Evolutionary conservation across 1,140 invertebrate species (phyloP), one percentile per base, ranked within the genome.

Genomic region (Pseudomyrmex concolor): DNA sequence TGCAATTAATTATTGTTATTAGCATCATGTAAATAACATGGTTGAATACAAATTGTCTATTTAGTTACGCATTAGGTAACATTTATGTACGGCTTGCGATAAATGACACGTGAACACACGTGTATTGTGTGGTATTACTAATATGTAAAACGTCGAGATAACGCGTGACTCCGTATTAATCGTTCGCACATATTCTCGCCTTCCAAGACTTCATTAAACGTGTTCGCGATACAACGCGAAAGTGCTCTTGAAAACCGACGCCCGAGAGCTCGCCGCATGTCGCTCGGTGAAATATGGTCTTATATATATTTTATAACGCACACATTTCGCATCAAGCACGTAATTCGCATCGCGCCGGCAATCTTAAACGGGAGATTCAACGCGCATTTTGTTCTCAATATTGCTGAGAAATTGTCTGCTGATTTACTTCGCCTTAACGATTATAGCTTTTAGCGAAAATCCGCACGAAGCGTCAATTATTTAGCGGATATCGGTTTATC

Each of bases 131-230:
- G 12, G 55, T 43, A 22, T 22, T 34, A 7, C 34, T 7, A 34
- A 34, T 34, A 34, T 34, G 34, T 34, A 34, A 77, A 77, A 22
- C 19, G 43, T 59, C 54, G 19, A 54, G 34, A 34, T 0, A 34
- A 34, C 19, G 51, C 45, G 8, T 68, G 19, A 34, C 13, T 12
- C 48, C 54, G n/a, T 43, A 12, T 80, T 80, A 71, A 80, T 60
- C 59, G 43, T 50, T 4, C 19, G 34, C 45, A 34, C 34, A 48
- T 48, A 1, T 15, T 78, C 15, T 7, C 17, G 48, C 17, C 55
- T 80, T 54, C 17, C n/a, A 34, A 80, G 66, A 71, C 54, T 80
- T 71, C 55, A 80, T 80, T 80, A 80, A 59, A 80, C 34, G 7
- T 59, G 43, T 70, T 48, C 19, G 5, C 19, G 12, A 70, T 48